A percentile compares a stretch with the other conserved stretches of the same genome.
Evolutionary conservation across 2,888 invertebrate species (phyloP).

Genomic region (Melinaea menophilus): DNA sequence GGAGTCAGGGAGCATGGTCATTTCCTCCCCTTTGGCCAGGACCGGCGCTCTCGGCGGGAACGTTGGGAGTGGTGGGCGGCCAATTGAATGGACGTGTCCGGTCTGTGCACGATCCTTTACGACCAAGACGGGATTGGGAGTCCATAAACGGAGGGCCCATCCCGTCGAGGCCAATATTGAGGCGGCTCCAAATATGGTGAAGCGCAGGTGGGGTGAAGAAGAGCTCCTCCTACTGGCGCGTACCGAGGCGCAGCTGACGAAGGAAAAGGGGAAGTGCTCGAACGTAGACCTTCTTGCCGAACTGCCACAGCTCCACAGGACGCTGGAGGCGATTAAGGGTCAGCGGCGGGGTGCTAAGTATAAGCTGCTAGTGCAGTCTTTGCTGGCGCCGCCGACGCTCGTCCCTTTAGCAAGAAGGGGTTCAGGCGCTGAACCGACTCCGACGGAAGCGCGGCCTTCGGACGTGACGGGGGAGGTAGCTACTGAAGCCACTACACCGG

Average conservation of each 20-base stretch:
- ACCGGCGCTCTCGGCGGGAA: slow-evolving; percentile 8
- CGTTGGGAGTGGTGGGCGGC: slow-evolving; percentile 6
- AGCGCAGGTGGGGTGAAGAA: slow-evolving; percentile 31
- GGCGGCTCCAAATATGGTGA: slow-evolving; percentile 27
- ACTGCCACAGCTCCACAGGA: too few species aligned
- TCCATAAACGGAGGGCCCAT: slow-evolving; percentile 26
- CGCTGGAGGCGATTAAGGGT: too few species aligned
- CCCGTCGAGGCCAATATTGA: slow-evolving; percentile 27
- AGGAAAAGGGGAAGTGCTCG: slow-evolving; percentile 14
- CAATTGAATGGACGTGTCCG: slow-evolving; percentile 19
- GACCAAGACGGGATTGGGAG: slow-evolving; percentile 27
- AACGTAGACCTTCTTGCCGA: slow-evolving; percentile 16
- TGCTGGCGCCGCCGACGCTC: too few species aligned
- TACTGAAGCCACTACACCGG: background rate
- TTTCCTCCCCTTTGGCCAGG: slow-evolving; percentile 9
- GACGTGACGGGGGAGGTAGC: too few species aligned
- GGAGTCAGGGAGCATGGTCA: slow-evolving; percentile 28
- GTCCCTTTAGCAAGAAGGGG: too few species aligned
- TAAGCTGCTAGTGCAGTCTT: too few species aligned
- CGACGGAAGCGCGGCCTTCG: too few species aligned
- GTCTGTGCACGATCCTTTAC: slow-evolving; percentile 24
- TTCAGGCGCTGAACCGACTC: too few species aligned
- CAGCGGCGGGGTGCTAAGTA: too few species aligned
- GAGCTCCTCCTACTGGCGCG: slow-evolving; percentile 21
- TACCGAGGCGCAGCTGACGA: too few species aligned